These are phyloP conservation scores for Brenthis hecate DNA, from an alignment of 2,888 invertebrate genomes.

Conservation along the genomic window DNA sequence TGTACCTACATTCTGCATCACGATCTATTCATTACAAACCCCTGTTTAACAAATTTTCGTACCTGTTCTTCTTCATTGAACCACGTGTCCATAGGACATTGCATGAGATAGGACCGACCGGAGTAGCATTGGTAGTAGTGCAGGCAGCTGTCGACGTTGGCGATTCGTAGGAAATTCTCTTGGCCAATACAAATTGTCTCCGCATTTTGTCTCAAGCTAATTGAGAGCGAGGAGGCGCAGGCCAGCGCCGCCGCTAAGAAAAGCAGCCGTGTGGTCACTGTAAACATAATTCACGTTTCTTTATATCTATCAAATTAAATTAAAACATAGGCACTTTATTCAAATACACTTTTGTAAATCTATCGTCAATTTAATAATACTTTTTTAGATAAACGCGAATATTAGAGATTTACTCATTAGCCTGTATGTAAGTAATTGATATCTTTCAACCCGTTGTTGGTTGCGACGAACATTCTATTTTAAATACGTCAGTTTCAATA, in stretches of 20 bases:
- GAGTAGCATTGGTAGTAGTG: conserved; percentile 76
- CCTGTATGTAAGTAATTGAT: no score
- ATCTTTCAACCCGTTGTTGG: no score
- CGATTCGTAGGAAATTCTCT: conserved; percentile 74
- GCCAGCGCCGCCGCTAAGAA: conserved; percentile 58
- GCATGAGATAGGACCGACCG: conserved; percentile 67
- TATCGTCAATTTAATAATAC: no score
- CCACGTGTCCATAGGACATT: conserved; percentile 70
- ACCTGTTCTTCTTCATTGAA: conserved; percentile 76
- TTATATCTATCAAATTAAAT: not conserved
- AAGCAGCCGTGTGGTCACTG: conserved; percentile 48
- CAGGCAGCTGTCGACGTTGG: conserved; percentile 61
- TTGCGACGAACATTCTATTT: no score
- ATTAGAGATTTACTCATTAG: no score
- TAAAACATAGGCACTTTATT: no score
- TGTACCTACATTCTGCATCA: no score
- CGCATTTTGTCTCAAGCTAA: conserved; percentile 70
- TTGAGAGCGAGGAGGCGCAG: conserved; percentile 69
- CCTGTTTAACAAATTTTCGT: conserved; percentile 1
- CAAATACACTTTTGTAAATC: no score
- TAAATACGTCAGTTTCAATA: no score
- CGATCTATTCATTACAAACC: no score
- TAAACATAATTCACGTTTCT: conserved; percentile 5
- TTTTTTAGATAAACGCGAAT: no score
- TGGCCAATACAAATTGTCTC: conserved; percentile 76